Evolutionary conservation across 2,888 invertebrate genomes (phyloP), one percentile per base, ranked within the genome.

Genomic region (Sinopyrophorus schimmeli): DNA sequence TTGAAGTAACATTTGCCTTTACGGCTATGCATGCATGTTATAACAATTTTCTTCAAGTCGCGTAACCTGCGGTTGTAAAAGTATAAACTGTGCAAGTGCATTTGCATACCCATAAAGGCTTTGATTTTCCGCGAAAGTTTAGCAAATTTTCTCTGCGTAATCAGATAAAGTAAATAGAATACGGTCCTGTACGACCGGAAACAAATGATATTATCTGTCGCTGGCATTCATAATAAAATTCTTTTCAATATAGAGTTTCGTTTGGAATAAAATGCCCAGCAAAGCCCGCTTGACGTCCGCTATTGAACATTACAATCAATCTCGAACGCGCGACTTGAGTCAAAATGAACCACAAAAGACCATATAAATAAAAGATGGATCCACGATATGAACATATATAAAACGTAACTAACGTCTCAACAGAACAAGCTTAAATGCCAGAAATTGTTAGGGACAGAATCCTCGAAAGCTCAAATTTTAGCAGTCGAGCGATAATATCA

Each of bases 281-380:
- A 51, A 57, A 54, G 54, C 57, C 44, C 20, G 15, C 21, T 35
- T 43, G 57, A 49, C 53, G 47, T 47, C 28, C 37, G 35, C 42
- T 37, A 53, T 50, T 55, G 43, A 53, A 47, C 53, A 50, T 54
- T 54, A 56, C 48, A 54, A 56, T 56, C 52, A 56, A 52, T 53
- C 54, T 49, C 47, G 39, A 34, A 34, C 47, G 47, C 47, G 47
- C 47, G 51, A 47, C 37, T 53, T 40, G 47, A 40, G 39, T 47
- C 48, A 49, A 39, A 55, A 49, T 49, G 48, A 47, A 54, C 56
- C 38, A 52, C 50, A 53, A 56, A 46, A 48, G 52, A 34, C 40
- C 37, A 37, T 47, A 57, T 55, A 57, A 55, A 57, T 55, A 57
- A 57, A 55, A 55, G 53, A 57, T 52, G 44, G 38, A 44, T 39